These are phyloP conservation scores for Acanthosoma haemorrhoidale DNA, from an alignment of 2,888 invertebrate species.

Conservation along the genomic window DNA sequence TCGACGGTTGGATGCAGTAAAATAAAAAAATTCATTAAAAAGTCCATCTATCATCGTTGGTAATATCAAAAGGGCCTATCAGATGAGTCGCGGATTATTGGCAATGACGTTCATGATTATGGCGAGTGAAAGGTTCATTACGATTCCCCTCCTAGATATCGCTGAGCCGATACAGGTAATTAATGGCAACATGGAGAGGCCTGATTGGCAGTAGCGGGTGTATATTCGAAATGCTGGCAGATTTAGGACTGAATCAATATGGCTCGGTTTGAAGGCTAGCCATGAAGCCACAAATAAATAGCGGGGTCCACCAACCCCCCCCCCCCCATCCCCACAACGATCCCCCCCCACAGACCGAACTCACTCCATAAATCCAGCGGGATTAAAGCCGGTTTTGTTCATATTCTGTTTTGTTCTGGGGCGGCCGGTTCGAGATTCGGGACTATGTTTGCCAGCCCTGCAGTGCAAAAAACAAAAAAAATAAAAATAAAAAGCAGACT, in stretches of 20 bases:
- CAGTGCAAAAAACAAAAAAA: slow-evolving; percentile 16
- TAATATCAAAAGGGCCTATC: not conserved
- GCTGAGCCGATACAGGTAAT: not conserved
- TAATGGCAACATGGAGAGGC: not conserved
- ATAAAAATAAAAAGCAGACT: slow-evolving; percentile 6
- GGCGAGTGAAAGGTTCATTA: slow-evolving; percentile 11
- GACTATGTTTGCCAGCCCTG: not conserved
- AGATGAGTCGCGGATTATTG: too few species aligned
- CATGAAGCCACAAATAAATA: slow-evolving; percentile 30
- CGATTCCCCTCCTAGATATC: not conserved
- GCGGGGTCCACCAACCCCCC: not conserved
- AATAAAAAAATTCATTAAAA: too few species aligned
- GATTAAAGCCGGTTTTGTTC: slow-evolving; percentile 22
- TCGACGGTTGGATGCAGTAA: too few species aligned
- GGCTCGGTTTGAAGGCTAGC: slow-evolving; percentile 25
- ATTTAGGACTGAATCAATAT: slow-evolving; percentile 25
- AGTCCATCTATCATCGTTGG: too few species aligned
- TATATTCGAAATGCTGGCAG: not conserved
- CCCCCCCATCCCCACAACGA: not conserved
- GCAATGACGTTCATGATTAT: too few species aligned
- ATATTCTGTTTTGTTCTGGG: not conserved
- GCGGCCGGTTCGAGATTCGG: slow-evolving; percentile 1
- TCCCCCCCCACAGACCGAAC: not conserved
- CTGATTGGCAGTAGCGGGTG: not conserved
- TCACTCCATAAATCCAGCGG: slow-evolving; percentile 25